Evolutionary conservation across 2,113 vertebrate species (phyloP).

Genomic region (Pheucticus melanocephalus): DNA sequence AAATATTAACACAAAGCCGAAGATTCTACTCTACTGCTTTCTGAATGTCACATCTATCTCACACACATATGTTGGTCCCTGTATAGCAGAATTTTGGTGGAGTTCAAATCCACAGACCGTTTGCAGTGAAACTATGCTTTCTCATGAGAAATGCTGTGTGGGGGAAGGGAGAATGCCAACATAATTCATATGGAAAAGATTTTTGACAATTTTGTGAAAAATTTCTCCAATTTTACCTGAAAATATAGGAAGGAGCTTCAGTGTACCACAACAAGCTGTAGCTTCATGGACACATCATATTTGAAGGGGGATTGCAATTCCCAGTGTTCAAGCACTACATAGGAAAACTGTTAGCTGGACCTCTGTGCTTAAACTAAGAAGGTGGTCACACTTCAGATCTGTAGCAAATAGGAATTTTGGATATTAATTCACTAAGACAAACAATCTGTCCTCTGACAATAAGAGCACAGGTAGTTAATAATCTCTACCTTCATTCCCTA

Average conservation of each 20-base stretch:
- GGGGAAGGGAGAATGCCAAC: not conserved
- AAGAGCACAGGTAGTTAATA: not conserved
- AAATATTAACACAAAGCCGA: not conserved
- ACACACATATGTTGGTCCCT: not conserved
- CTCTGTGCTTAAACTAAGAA: not conserved
- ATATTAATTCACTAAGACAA: not conserved
- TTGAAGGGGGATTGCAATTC: not conserved
- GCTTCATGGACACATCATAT: not conserved
- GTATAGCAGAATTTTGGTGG: not conserved
- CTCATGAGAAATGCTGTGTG: not conserved
- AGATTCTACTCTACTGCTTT: not conserved
- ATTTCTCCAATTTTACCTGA: not conserved
- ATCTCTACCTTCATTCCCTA: not conserved
- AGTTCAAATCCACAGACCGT: not conserved
- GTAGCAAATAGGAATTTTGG: not conserved
- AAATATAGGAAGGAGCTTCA: not conserved
- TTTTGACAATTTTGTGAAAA: not conserved
- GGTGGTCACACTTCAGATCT: not conserved
- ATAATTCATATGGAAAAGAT: not conserved
- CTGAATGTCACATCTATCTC: not conserved
- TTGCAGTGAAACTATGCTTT: not conserved
- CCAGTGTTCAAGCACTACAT: rapidly evolving
- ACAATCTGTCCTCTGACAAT: not conserved
- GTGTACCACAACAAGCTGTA: not conserved
- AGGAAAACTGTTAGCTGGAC: not conserved